phyloP scores from a whole-genome alignment of 2,113 vertebrate genomes.

The Ancistrus triradiatus region DNA sequence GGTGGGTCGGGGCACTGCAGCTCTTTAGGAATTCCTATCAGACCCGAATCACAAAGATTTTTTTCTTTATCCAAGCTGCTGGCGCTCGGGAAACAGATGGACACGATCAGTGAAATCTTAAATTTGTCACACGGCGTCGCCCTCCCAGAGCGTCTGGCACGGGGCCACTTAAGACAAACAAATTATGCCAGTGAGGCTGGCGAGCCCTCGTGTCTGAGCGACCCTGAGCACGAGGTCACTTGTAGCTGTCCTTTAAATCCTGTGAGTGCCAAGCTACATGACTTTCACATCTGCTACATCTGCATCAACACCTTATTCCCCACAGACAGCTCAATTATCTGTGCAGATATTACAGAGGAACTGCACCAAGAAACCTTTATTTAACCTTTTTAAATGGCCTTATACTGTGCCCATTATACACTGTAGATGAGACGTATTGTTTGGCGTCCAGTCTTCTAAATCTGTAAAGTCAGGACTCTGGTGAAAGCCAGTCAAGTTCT shows the following conservation, averaged over 20 bases:
- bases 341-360: too few species aligned
- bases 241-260: constrained; percentile 1
- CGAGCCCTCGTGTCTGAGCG: neutral
- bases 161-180: constrained; percentile 4
- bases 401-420: too few species aligned
- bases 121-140: constrained; percentile 4
- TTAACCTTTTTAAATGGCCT: too few species aligned
- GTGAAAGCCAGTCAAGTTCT: too few species aligned
- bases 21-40: constrained; percentile 23
- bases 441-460: too few species aligned
- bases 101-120: constrained; percentile 17
- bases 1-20: too few species aligned
- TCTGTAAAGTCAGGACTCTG: too few species aligned
- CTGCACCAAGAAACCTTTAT: too few species aligned
- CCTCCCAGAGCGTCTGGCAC: neutral
- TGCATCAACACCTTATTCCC: neutral
- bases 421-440: too few species aligned
- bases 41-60: neutral
- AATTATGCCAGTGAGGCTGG: constrained; percentile 13
- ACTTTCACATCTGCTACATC: constrained; percentile 18
- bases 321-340: neutral
- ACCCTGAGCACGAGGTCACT: constrained; percentile 5
- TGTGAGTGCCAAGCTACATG: constrained; percentile 3
- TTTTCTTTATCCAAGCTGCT: constrained; percentile 6
- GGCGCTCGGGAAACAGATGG: constrained; percentile 22